Conservation (phyloP, 2,888 invertebrate species). For the Xestobium rufovillosum region DNA sequence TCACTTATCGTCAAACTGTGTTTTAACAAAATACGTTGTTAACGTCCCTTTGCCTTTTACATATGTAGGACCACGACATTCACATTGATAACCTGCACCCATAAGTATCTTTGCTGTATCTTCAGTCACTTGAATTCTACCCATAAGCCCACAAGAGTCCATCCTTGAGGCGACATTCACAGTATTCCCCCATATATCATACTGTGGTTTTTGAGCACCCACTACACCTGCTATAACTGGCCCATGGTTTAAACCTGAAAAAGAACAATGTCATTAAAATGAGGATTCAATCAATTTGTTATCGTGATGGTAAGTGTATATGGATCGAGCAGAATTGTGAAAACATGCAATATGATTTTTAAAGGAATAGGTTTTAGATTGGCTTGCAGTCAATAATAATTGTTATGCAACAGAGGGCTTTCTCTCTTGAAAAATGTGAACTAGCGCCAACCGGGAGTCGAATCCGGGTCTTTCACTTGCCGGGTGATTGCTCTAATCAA, state of each 20-base stretch:
- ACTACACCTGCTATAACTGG: slow-evolving; percentile 95
- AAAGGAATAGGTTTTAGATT: too few relatives aligned
- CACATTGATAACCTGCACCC: slow-evolving; percentile 78
- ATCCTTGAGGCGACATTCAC: slow-evolving; percentile 96
- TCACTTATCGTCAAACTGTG: slow-evolving; percentile 61
- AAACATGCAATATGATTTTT: too few relatives aligned
- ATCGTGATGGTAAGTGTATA: too few relatives aligned
- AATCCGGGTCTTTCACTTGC: too few relatives aligned
- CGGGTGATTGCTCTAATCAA: too few relatives aligned
- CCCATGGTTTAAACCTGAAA: slow-evolving; percentile 74
- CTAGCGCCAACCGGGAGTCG: too few relatives aligned
- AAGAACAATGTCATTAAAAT: slow-evolving; percentile 6
- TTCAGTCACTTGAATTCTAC: slow-evolving; percentile 77
- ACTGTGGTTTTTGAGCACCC: slow-evolving; percentile 95
- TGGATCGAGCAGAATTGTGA: too few relatives aligned
- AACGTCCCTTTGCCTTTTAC: slow-evolving; percentile 94
- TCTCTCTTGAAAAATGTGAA: too few relatives aligned
- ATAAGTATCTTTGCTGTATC: slow-evolving; percentile 76
- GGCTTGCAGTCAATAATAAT: too few relatives aligned
- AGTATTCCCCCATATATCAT: slow-evolving; percentile 98
- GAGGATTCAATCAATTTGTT: background rate
- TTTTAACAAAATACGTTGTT: slow-evolving; percentile 86
- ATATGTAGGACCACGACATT: slow-evolving; percentile 84
- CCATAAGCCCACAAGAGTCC: slow-evolving; percentile 93
- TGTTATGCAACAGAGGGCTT: too few relatives aligned